phyloP scores from a whole-genome alignment of 2,797 vertebrate genomes.

The Falco columbarius region DNA sequence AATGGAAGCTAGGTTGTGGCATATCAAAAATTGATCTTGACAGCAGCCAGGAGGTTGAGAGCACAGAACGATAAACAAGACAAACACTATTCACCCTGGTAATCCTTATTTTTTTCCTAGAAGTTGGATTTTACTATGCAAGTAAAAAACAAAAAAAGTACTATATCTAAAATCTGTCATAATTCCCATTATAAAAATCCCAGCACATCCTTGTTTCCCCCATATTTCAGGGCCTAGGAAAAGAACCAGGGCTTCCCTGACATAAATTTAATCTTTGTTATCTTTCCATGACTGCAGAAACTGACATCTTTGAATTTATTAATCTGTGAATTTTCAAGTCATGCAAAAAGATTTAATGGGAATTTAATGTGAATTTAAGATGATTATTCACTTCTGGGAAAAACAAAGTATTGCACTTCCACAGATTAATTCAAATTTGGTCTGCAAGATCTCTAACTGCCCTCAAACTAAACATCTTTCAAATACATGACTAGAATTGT shows the following conservation, averaged over 20 bases:
- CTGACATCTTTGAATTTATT: background rate
- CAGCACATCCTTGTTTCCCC: background rate
- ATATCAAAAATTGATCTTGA: background rate
- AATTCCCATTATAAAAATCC: background rate
- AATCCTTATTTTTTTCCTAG: background rate
- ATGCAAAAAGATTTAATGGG: background rate
- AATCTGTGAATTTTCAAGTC: background rate
- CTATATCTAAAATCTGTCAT: background rate
- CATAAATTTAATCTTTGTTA: background rate
- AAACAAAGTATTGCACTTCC: conserved; percentile 53
- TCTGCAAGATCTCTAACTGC: conserved; percentile 58
- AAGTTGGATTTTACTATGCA: background rate
- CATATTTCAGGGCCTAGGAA: background rate
- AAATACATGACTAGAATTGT: conserved; percentile 44
- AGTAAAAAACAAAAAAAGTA: background rate
- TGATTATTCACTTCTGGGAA: conserved; percentile 40
- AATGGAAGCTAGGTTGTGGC: background rate
- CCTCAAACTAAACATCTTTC: conserved; percentile 52
- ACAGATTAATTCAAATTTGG: conserved; percentile 57
- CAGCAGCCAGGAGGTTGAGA: background rate
- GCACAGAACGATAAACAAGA: background rate
- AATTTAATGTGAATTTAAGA: conserved; percentile 44
- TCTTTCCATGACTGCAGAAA: background rate
- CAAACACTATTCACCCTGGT: background rate
- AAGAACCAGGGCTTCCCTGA: background rate